phyloP scores from a whole-genome alignment of 2,888 invertebrate genomes.

The Lasioglossum pauxillum region DNA sequence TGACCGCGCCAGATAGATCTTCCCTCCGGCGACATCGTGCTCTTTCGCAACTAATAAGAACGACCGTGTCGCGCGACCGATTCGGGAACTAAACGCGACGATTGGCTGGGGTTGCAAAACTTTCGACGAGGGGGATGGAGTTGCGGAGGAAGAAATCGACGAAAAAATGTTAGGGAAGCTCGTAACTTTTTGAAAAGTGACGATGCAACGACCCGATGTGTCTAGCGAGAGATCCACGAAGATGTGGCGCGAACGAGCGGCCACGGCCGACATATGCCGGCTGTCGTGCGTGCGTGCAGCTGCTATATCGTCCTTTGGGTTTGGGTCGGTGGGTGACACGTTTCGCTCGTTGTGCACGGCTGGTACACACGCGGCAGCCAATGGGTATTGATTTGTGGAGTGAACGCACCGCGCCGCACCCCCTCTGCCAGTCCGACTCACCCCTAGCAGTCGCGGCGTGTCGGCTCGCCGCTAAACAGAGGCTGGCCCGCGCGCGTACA shows the following conservation, averaged over 20 bases:
- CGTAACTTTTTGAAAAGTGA: not conserved
- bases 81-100: slow-evolving; percentile 1
- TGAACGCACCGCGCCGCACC: slow-evolving; percentile 62
- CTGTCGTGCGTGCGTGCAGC: slow-evolving; percentile 70
- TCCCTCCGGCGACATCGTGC: slow-evolving; percentile 37
- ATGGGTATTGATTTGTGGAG: slow-evolving; percentile 81
- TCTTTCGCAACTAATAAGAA: slow-evolving; percentile 22
- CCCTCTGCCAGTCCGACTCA: slow-evolving; percentile 47
- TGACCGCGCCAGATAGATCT: slow-evolving; percentile 49
- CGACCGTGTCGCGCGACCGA: slow-evolving; percentile 23
- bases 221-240: slow-evolving; percentile 41
- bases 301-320: slow-evolving; percentile 74
- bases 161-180: not conserved
- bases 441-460: slow-evolving; percentile 23
- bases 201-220: not conserved
- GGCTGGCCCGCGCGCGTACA: slow-evolving; percentile 38
- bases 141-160: not conserved
- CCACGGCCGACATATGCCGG: slow-evolving; percentile 68
- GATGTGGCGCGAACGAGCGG: slow-evolving; percentile 44
- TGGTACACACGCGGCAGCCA: slow-evolving; percentile 67
- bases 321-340: slow-evolving; percentile 82
- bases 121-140: not conserved
- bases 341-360: slow-evolving; percentile 75
- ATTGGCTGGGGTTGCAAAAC: not conserved
- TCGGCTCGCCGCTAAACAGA: slow-evolving; percentile 48